Conservation (phyloP, 2,113 vertebrate genomes). For the Stercorarius parasiticus region DNA sequence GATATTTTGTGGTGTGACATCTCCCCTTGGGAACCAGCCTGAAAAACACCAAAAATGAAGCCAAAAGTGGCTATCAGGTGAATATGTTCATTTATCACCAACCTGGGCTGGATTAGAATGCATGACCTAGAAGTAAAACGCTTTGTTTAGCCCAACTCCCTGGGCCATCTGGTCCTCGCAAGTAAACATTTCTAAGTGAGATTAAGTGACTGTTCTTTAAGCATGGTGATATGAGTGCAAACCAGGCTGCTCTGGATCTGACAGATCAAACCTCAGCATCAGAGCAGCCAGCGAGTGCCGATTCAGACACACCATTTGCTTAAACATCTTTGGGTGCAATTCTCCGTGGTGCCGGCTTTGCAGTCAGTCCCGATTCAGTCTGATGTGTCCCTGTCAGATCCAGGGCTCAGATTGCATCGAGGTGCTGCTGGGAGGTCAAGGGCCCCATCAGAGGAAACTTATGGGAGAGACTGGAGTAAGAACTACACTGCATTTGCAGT, state of each 20-base stretch:
- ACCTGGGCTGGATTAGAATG: slow-evolving; percentile 46
- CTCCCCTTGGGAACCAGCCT: not conserved
- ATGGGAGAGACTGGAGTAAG: not conserved
- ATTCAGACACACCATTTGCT: slow-evolving; percentile 1
- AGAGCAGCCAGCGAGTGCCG: not conserved
- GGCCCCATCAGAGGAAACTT: not conserved
- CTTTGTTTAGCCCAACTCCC: slow-evolving; percentile 49
- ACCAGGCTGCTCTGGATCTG: slow-evolving; percentile 38
- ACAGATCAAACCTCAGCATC: slow-evolving; percentile 14
- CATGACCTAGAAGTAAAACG: slow-evolving; percentile 53
- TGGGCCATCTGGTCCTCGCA: slow-evolving; percentile 36
- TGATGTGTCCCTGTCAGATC: not conserved
- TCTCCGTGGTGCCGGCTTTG: not conserved
- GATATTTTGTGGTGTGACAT: not conserved
- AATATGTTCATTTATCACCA: slow-evolving; percentile 29
- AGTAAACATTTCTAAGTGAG: slow-evolving; percentile 61
- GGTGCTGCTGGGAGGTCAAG: not conserved
- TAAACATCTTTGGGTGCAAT: not conserved
- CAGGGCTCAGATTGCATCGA: not conserved
- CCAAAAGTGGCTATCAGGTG: slow-evolving; percentile 43
- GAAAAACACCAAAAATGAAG: slow-evolving; percentile 15
- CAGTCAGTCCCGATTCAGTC: not conserved
- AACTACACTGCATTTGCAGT: not conserved
- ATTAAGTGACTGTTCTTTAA: slow-evolving; percentile 44
- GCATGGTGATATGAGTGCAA: slow-evolving; percentile 18